A percentile compares a stretch with the other conserved stretches of the same genome.
Conservation (phyloP, 2,797 vertebrate species). For the Allobates femoralis region DNA sequence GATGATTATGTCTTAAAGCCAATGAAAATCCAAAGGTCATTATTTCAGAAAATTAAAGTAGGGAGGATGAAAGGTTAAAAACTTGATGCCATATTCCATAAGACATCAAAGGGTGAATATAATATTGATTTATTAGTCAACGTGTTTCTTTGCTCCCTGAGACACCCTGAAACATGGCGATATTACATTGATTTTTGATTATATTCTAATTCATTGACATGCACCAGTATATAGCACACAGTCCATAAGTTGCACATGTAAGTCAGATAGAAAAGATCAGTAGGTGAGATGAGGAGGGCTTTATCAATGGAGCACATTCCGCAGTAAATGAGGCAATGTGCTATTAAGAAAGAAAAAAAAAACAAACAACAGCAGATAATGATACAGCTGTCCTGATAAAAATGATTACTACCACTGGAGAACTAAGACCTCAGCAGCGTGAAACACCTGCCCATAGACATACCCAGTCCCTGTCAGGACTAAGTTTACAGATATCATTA, state of each 20-base stretch:
- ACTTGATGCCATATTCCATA: too few species aligned
- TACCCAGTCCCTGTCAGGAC: background rate
- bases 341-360: constrained; percentile 8
- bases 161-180: too few species aligned
- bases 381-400: constrained; percentile 16
- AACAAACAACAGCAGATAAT: background rate
- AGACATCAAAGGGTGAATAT: too few species aligned
- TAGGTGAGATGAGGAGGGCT: constrained; percentile 11
- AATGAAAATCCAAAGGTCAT: too few species aligned
- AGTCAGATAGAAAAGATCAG: constrained; percentile 22
- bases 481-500: background rate
- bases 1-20: too few species aligned
- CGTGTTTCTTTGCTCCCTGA: too few species aligned
- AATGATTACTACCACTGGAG: background rate
- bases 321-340: constrained; percentile 42
- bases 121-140: too few species aligned
- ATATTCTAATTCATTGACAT: too few species aligned
- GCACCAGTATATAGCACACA: background rate
- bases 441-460: background rate
- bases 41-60: too few species aligned
- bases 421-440: background rate
- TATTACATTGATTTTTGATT: too few species aligned
- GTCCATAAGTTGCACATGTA: constrained; percentile 18
- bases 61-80: too few species aligned
- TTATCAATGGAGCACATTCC: constrained; percentile 36